Evolutionary conservation across 2,113 vertebrate genomes (phyloP).

Genomic region (Eptesicus fuscus): DNA sequence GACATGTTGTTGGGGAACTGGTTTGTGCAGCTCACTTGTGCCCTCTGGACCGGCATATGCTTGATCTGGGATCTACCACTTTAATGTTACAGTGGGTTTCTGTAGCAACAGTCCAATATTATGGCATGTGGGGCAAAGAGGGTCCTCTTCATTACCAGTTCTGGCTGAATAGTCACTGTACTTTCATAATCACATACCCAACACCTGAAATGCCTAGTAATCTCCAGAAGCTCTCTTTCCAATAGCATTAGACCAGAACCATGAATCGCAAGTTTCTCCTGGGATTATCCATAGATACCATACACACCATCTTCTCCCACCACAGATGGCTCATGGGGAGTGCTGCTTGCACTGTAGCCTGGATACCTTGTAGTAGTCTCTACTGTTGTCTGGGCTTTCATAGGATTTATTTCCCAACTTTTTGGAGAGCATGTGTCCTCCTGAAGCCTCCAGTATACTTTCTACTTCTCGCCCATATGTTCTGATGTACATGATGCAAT

Average conservation of each 20-base stretch:
- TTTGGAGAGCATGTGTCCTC: neutral
- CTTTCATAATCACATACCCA: neutral
- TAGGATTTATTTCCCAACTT: neutral
- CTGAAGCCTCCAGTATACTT: neutral
- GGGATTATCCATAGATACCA: neutral
- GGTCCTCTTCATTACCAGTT: neutral
- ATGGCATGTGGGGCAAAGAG: neutral
- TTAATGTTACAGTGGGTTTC: neutral
- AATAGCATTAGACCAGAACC: neutral
- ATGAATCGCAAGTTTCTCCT: neutral
- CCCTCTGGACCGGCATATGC: neutral
- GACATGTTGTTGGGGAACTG: neutral
- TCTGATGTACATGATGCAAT: neutral
- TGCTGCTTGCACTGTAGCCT: neutral
- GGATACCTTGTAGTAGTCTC: neutral
- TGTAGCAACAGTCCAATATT: neutral
- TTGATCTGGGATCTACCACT: too few relatives aligned
- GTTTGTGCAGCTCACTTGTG: neutral
- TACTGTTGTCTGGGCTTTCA: neutral
- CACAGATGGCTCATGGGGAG: neutral
- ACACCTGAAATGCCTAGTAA: neutral
- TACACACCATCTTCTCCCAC: neutral
- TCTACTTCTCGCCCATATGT: neutral
- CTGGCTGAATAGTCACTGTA: neutral
- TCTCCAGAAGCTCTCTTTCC: neutral